These are phyloP conservation scores for Botia almorhae DNA, from an alignment of 2,797 vertebrate species.

Conservation along the genomic window DNA sequence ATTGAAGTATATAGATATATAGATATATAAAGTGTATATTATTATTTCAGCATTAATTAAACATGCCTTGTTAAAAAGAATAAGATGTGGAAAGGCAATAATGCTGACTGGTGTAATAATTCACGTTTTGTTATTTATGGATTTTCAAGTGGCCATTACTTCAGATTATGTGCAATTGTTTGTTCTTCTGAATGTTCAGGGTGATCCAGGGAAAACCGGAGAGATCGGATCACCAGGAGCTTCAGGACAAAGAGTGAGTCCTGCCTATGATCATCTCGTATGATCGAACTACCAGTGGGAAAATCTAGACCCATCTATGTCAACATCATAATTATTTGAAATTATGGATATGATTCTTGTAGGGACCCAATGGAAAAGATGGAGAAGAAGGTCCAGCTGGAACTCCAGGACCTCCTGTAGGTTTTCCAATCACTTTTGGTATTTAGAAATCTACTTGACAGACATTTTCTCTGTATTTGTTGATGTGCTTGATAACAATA, in stretches of 20 bases:
- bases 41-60: too few relatives aligned
- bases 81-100: too few relatives aligned
- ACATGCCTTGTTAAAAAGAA: too few relatives aligned
- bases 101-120: too few relatives aligned
- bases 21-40: too few relatives aligned
- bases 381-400: slow-evolving; percentile 93
- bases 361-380: slow-evolving; percentile 96
- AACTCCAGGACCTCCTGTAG: slow-evolving; percentile 88
- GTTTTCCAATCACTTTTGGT: slow-evolving; percentile 57
- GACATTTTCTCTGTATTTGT: neutral
- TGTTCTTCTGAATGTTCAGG: slow-evolving; percentile 73
- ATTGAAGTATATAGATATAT: too few relatives aligned
- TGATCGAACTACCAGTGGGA: too few relatives aligned
- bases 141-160: too few relatives aligned
- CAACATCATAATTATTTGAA: slow-evolving; percentile 4
- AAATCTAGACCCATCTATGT: neutral
- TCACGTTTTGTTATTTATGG: too few relatives aligned
- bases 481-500: neutral
- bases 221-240: slow-evolving; percentile 88
- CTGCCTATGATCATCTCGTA: neutral
- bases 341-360: slow-evolving; percentile 28
- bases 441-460: neutral
- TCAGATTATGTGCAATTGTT: neutral
- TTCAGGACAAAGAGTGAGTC: slow-evolving; percentile 88
- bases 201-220: slow-evolving; percentile 92